Base-by-base conservation (phyloP, 2,888 invertebrate species). In the Bimastos eiseni region DNA sequence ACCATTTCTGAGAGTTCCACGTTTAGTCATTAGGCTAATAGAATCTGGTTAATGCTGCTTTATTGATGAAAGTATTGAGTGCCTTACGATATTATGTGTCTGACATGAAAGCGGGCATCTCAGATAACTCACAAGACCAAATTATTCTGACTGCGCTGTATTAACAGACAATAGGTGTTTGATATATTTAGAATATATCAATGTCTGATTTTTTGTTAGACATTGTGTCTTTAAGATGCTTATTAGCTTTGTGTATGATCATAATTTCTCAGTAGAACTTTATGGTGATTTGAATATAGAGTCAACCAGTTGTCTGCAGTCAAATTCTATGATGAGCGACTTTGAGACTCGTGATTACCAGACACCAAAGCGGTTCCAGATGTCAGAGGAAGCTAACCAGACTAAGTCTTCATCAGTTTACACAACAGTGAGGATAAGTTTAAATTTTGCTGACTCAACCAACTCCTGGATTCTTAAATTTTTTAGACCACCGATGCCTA, bases 251-350 rank as follows among this genome's bases (percentile, higher is more conserved):
- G 8, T 8, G n/a, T n/a, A 70, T 70, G 70, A 70, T 70, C 70
- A n/a, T 70, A n/a, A 70, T 30, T n/a, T 70, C 8, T 70, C 70
- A 70, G 70, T 70, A 70, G n/a, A n/a, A 49, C 49, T 24, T 24
- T 70, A 5, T 70, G 30, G 70, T n/a, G 70, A 70, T 70, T 70
- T 70, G 70, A 70, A 70, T 13, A 11, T n/a, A 70, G 70, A 70
- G 70, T 70, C 70, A 70, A n/a, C 30, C 70, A 70, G 70, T 70
- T n/a, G 70, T n/a, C 70, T n/a, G 70, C n/a, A n/a, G 70, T 70
- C 70, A 8, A n/a, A 70, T 70, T 70, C 70, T 70, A n/a, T 70
- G 70, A 8, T n/a, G 8, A n/a, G 70, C 30, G 70, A 70, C 70
- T 30, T 70, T 70, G 70, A 70, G n/a, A 8, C 70, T 70, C 30